Evolutionary conservation across 2,888 invertebrate genomes (phyloP), one percentile per base, ranked within the genome.

Genomic region (Allacma fusca): DNA sequence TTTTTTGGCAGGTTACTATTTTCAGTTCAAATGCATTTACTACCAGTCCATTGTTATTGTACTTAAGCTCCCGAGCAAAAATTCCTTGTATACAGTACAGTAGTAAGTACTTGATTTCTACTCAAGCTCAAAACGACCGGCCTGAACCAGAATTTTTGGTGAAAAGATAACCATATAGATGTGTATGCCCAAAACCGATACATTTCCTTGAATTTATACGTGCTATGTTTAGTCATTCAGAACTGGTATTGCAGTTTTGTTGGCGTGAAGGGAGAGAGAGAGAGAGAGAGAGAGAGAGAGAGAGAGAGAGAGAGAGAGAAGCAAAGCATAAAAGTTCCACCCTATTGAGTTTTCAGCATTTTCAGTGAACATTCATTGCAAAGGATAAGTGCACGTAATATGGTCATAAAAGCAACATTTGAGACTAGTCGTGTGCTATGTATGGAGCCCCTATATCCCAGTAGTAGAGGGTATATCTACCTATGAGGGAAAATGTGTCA

Each of bases 401-500:
- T 50, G n/a, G n/a, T 34, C 34, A 50, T 50, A 13, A 50, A 50
- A n/a, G 50, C 50, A 50, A n/a, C n/a, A 50, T 50, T 50, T 19
- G 16, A n/a, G n/a, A 50, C 50, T 2, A 19, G n/a, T 50, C 50
- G n/a, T 50, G 50, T 50, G 50, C 50, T 50, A n/a, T 50, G 50
- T 34, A 4, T 4, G 34, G 34, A 34, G 34, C 34, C 50, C 16
- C 2, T 40, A 40, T 40, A 40, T 40, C 5, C 40, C 40, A 9
- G 9, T 9, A 34, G 34, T 7, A 34, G 34, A 34, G 4, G 9
- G 34, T 50, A 16, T 50, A n/a, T n/a, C 16, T 50, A 50, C 2
- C 50, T 50, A 50, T 50, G 26, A n/a, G 62, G n/a, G 24, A 62
- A 62, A 62, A 62, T 62, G 62, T 62, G 62, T 62, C 62, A 62